phyloP scores from a whole-genome alignment of 2,113 vertebrate species.

The Butorides virescens region DNA sequence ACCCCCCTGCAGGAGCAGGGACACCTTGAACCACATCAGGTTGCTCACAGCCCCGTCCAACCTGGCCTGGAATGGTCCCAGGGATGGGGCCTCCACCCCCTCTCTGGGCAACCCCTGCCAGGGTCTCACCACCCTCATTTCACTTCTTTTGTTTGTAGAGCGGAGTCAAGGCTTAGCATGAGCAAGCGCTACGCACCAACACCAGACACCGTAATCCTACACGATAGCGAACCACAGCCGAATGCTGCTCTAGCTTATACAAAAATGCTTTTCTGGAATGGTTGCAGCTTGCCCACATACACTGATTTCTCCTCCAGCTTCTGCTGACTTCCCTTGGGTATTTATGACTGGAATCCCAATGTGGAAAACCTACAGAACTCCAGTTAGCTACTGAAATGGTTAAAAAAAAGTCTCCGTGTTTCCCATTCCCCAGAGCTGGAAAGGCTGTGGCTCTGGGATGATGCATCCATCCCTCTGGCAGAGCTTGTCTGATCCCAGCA shows the following conservation, averaged over 20 bases:
- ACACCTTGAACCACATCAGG: no score
- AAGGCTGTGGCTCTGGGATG: background rate
- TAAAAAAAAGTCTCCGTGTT: background rate
- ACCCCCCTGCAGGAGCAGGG: no score
- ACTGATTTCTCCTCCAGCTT: background rate
- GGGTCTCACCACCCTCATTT: background rate
- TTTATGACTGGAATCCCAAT: background rate
- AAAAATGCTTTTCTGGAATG: background rate
- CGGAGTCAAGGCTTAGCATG: background rate
- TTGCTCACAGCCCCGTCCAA: no score
- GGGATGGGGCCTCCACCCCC: no score
- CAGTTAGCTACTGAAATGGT: background rate
- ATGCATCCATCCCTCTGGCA: background rate
- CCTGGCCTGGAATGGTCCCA: no score
- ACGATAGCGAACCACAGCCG: accelerated
- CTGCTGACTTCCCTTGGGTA: background rate
- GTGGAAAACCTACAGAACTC: background rate
- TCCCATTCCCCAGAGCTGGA: background rate
- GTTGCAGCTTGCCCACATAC: background rate
- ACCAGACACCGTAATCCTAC: background rate
- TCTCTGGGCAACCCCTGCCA: no score
- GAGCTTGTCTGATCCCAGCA: background rate
- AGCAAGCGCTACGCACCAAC: background rate
- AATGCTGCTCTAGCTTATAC: background rate
- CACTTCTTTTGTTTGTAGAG: background rate